Evolutionary conservation across 2,113 vertebrate genomes (phyloP), one percentile per base, ranked within the genome.

Genomic region (Tupaia tana): DNA sequence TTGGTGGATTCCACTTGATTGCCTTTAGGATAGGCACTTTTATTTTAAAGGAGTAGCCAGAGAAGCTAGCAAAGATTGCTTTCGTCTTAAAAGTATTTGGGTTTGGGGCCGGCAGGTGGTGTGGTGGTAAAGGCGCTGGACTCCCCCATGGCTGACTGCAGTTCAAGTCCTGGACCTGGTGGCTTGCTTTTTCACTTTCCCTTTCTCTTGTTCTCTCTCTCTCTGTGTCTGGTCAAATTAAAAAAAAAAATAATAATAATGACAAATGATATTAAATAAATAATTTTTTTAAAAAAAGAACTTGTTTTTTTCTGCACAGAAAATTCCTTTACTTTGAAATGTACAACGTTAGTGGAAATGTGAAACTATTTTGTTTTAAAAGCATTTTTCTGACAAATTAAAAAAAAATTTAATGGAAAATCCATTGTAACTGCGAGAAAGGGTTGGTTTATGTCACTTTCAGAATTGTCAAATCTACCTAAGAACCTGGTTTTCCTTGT

Each of bases 1-100:
- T 92, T 79, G 96, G 82, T 79, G 19, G 67, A 86, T 92, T 79
- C 70, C 4, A 69, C 89, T 91, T 87, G 61, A n/a, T 58, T 94
- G 18, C 80, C 95, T 95, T 96, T 89, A 85, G 96, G 83, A 95
- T 69, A 94, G 85, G 64, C 93, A 67, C 63, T 82, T 78, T 69
- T 88, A 43, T 95, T 85, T 78, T 93, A 86, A 13, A 64, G 5
- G 10, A 85, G 29, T 19, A 82, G 59, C 61, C 16, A 66, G 82
- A 91, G 74, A 95, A 97, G 20, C 34, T 92, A 83, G 56, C 19
- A 84, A 96, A 92, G 59, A 54, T 69, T 29, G 43, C 15, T 85
- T 31, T 93, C 79, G 6, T 80, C 20, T 83, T 80, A 89, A 25
- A 94, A 78, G 52, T 81, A 12, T 43, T 88, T 93, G 4, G 43